Evolutionary conservation across 1,140 invertebrate genomes (phyloP).

Genomic region (Cardiocondyla obscurior): DNA sequence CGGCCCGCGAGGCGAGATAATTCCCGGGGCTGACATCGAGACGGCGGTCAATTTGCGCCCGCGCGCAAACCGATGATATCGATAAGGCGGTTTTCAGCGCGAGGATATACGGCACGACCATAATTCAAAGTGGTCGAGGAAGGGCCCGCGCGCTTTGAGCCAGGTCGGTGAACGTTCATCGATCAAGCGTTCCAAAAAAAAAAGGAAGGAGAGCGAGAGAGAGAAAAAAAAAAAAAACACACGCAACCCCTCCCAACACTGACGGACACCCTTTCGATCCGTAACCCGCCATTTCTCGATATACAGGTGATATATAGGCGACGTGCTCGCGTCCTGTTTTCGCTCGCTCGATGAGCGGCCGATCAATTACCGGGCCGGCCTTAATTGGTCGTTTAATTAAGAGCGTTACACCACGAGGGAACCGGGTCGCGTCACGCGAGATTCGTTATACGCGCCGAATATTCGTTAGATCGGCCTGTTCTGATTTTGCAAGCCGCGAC

Average conservation of each 20-base stretch:
- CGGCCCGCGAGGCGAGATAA: not conserved
- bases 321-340: constrained; percentile 18
- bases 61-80: constrained; percentile 52
- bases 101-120: constrained; percentile 47
- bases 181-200: constrained; percentile 53
- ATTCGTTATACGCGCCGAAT: constrained; percentile 58
- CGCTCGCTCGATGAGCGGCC: constrained; percentile 34
- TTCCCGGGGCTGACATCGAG: not conserved
- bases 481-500: constrained; percentile 46
- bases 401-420: constrained; percentile 44
- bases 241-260: not conserved
- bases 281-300: not conserved
- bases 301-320: constrained; percentile 38
- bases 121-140: constrained; percentile 63
- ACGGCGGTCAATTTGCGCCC: constrained; percentile 53
- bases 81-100: constrained; percentile 56
- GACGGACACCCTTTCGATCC: not conserved
- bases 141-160: not conserved
- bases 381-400: constrained; percentile 72
- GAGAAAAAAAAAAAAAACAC: constrained; percentile 3
- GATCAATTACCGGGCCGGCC: constrained; percentile 59
- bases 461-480: constrained; percentile 56
- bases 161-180: constrained; percentile 51
- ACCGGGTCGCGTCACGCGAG: constrained; percentile 62
- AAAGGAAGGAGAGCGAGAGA: not conserved